phyloP scores from a whole-genome alignment of 2,113 vertebrate genomes.

The Platysteira castanea region DNA sequence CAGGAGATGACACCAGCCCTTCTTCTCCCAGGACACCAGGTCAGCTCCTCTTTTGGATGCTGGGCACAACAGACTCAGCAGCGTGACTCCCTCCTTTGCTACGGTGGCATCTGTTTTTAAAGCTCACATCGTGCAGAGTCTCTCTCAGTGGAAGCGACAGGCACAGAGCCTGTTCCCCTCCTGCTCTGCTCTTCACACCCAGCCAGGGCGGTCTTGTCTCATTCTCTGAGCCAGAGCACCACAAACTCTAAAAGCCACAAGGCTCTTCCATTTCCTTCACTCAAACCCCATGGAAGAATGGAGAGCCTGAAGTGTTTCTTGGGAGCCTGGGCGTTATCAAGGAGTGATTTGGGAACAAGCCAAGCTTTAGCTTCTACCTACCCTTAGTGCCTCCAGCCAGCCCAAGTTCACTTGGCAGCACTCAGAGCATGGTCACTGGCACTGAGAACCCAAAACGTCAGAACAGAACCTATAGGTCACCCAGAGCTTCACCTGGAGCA shows the following conservation, averaged over 20 bases:
- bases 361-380: not conserved
- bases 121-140: not conserved
- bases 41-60: not conserved
- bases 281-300: not conserved
- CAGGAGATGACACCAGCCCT: not conserved
- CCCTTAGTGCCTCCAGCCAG: not conserved
- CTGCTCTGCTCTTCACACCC: not conserved
- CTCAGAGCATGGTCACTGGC: not conserved
- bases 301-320: not conserved
- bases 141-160: rapidly evolving
- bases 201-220: not conserved
- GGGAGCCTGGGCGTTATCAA: not conserved
- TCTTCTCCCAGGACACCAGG: not conserved
- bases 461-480: not conserved
- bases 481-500: not conserved
- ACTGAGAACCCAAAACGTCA: not conserved
- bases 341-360: not conserved
- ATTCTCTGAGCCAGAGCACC: not conserved
- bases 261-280: not conserved
- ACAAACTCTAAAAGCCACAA: not conserved
- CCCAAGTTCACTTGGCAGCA: not conserved
- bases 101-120: not conserved
- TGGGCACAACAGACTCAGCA: not conserved
- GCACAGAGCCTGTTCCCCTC: rapidly evolving
- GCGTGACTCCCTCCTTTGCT: not conserved